Conservation (phyloP, 1,140 invertebrate genomes). For the Periplaneta americana region DNA sequence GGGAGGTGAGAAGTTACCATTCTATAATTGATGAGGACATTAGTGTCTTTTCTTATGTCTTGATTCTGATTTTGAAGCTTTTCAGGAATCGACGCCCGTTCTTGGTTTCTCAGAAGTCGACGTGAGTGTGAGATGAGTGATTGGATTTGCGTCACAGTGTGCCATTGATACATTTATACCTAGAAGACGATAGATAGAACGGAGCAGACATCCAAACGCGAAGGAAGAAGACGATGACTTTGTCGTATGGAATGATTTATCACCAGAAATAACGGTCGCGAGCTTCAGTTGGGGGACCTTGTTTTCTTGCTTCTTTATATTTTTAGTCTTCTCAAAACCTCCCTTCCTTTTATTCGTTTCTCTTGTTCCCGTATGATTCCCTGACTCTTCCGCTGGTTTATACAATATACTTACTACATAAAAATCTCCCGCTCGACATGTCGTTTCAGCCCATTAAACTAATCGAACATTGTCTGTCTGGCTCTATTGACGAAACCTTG, state of each 20-base stretch:
- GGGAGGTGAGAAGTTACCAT: not conserved
- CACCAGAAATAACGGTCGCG: not conserved
- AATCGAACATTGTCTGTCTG: not conserved
- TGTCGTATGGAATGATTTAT: not conserved
- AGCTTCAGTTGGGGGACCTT: not conserved
- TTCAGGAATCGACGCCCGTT: not conserved
- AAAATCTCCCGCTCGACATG: not conserved
- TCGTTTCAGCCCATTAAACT: not conserved
- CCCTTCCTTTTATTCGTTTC: not conserved
- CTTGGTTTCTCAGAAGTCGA: not conserved
- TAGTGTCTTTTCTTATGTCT: not conserved
- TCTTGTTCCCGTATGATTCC: not conserved
- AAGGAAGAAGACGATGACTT: not conserved
- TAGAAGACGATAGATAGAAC: not conserved
- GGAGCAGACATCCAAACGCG: not conserved
- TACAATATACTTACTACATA: not conserved
- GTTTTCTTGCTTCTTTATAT: not conserved
- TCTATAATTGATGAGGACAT: not conserved
- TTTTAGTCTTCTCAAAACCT: not conserved
- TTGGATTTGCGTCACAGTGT: not conserved
- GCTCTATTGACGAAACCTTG: not conserved
- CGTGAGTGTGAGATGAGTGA: not conserved
- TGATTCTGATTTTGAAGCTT: not conserved
- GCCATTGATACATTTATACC: not conserved
- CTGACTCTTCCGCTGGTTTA: not conserved